These are phyloP conservation scores for Schizopygopsis malacanthus DNA, from an alignment of 2,797 vertebrate genomes.

Conservation along the genomic window DNA sequence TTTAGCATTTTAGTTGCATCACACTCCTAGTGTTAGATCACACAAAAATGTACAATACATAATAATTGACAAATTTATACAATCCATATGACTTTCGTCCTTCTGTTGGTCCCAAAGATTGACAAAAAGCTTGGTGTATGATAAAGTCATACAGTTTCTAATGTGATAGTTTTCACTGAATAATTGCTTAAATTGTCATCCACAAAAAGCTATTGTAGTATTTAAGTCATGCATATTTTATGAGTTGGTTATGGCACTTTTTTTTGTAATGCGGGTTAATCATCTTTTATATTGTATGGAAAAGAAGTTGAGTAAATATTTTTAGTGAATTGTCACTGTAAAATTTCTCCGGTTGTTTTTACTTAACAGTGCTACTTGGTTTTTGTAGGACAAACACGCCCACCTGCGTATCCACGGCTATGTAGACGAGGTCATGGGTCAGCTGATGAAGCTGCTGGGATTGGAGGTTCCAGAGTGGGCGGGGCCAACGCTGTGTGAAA, in stretches of 20 bases:
- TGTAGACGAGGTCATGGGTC: constrained; percentile 89
- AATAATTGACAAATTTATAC: no score
- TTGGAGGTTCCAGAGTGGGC: constrained; percentile 89
- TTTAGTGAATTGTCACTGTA: background rate
- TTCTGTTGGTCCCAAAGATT: background rate
- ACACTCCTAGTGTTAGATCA: background rate
- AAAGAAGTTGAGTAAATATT: background rate
- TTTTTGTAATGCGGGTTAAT: background rate
- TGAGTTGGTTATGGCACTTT: background rate
- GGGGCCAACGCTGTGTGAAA: constrained; percentile 83
- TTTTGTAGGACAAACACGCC: constrained; percentile 87
- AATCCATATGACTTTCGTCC: background rate
- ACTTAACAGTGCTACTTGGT: background rate
- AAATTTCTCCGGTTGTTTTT: background rate
- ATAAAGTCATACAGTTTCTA: no score
- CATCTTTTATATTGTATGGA: background rate
- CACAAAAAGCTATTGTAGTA: background rate
- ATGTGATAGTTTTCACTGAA: background rate
- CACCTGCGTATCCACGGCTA: constrained; percentile 89
- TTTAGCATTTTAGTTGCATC: background rate
- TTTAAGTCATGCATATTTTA: no score
- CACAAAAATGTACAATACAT: no score
- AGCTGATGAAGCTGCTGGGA: constrained; percentile 87
- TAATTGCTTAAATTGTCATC: background rate
- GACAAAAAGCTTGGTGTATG: background rate